Evolutionary conservation across 2,113 vertebrate genomes (phyloP), one percentile per base, ranked within the genome.

Genomic region (Collichthys lucidus): DNA sequence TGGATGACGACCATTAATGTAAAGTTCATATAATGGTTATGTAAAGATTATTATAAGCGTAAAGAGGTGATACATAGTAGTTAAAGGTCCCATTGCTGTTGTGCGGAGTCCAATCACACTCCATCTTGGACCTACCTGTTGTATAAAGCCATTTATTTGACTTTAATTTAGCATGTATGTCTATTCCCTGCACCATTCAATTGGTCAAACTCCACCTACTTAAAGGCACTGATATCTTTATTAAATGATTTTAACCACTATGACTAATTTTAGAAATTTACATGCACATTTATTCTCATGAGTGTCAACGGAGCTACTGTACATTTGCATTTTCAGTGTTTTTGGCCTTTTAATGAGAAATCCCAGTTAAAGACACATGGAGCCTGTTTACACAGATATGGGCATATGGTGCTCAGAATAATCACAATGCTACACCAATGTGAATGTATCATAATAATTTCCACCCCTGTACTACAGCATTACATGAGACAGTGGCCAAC

Each of bases 361-460:
- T 24, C 24, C 19, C 2, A 56, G 11, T 59, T 74, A 46, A 22
- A 50, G n/a, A n/a, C n/a, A n/a, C 69, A 24, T 31, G 11, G 4
- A 63, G 60, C 55, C 56, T 79, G 64, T 66, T 72, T n/a, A 61
- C 49, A 40, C n/a, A 79, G n/a, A 64, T 9, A 49, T 16, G 55
- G 17, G 40, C 62, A 64, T 24, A 63, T 20, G 22, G 59, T 44
- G 29, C 4, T 70, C 5, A 16, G 49, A 83, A 59, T 55, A 29
- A 59, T 53, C 50, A 50, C 31, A 55, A 59, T 72, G 60, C 17
- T 17, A 17, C 49, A 53, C 50, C 49, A 61, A 66, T 67, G 67
- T 73, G 68, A 77, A 70, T n/a, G 12, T 24, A 72, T 40, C 50
- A 17, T 52, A 71, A 82, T 83, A 46, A 80, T 64, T 60, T 59